These are phyloP conservation scores for Pseudomyrmex concolor DNA, from an alignment of 1,140 invertebrate species.

Conservation along the genomic window DNA sequence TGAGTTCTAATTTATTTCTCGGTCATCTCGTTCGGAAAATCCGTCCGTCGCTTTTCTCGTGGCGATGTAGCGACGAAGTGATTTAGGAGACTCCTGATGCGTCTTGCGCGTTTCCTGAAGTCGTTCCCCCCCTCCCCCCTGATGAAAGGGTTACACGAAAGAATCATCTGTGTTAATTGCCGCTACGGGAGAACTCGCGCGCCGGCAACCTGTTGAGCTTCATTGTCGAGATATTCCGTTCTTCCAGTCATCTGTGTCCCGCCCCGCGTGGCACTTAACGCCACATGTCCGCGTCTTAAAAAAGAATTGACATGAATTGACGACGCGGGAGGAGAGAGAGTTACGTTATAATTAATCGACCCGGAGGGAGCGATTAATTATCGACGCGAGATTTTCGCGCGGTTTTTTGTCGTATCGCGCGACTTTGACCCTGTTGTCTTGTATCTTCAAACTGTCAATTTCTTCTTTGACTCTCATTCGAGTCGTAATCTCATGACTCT, in stretches of 20 bases:
- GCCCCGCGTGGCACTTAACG: conserved; percentile 44
- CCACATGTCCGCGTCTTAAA: not conserved
- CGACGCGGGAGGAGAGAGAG: conserved; percentile 29
- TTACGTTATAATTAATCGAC: conserved; percentile 35
- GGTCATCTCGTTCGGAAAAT: not conserved
- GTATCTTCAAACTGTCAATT: not conserved
- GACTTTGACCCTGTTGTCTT: not conserved
- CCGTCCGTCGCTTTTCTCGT: not conserved
- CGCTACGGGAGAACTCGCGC: conserved; percentile 16
- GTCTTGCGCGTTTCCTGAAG: not conserved
- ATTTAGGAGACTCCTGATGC: conserved; percentile 21
- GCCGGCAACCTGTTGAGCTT: conserved; percentile 50
- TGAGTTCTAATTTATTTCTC: not conserved
- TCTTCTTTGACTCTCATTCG: too few species aligned
- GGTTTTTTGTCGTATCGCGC: not conserved
- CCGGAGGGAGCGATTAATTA: conserved; percentile 6
- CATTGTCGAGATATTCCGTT: conserved; percentile 58
- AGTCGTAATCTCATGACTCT: not conserved
- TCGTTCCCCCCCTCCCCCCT: not conserved
- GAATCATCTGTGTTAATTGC: conserved; percentile 34
- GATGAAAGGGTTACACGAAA: conserved; percentile 8
- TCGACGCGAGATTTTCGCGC: not conserved
- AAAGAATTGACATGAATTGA: conserved; percentile 20
- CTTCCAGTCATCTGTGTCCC: conserved; percentile 41
- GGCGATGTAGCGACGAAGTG: conserved; percentile 1